Base-by-base conservation (phyloP, 53 echinoderm and acorn worm genomes). In the Hippasteria phrygiana region DNA sequence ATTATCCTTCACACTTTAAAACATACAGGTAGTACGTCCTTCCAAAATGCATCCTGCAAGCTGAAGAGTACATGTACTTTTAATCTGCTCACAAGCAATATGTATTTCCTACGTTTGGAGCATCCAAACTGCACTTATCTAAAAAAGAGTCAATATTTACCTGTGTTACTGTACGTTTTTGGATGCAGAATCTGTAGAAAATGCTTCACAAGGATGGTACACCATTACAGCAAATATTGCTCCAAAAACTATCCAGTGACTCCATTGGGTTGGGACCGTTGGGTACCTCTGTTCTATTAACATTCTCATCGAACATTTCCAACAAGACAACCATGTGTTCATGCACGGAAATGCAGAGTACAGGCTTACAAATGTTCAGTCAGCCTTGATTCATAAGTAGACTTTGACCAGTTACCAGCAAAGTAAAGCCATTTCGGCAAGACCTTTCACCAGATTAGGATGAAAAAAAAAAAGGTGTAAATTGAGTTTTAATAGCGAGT, bases 401-500 rank as follows among this genome's bases (percentile, higher is more conserved):
- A 85, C 85, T 85, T 85, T 85, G 85, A 71, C 71, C 85, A 81
- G 66, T 69, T 36, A 1, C 31, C 38, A 51, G 38, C 0, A 59
- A 24, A 59, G 59, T 59, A 26, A 22, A 39, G 31, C 20, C 38
- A 82, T 41, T 34, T 82, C 17, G 33, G 5, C 32, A 34, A 64
- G 46, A 63, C 7, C 29, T 18, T 20, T n/a, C 22, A 31, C 29
- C 66, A 40, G 65, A 82, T 82, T 17, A 50, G 83, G 62, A 7
- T 8, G 48, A 14, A 14, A 67, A 67, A 67, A 75, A 43, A 47
- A 69, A 35, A 71, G 34, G 71, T 46, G 45, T 43, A 45, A 85
- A 71, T 85, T 85, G 85, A 33, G 71, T 85, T 71, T 85, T 85
- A 85, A 85, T 85, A 70, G 85, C 26, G 10, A 12, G 35, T 69